Conservation (phyloP, 2,888 invertebrate species). For the Disparrhopalites patrizii region DNA sequence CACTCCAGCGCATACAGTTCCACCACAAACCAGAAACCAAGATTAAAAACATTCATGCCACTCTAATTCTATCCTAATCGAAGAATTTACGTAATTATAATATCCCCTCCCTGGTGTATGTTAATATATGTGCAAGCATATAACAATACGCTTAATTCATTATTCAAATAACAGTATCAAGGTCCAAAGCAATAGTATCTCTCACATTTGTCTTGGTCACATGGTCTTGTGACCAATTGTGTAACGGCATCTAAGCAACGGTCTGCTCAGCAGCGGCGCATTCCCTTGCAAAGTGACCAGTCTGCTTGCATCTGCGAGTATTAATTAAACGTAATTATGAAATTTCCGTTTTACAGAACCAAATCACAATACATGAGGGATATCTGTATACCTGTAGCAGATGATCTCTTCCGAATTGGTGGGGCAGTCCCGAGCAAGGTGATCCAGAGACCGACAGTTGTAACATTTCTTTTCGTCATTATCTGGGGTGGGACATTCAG, state of each 20-base stretch:
- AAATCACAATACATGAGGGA: no score
- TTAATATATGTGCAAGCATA: neutral
- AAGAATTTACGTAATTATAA: no score
- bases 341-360: neutral
- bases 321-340: neutral
- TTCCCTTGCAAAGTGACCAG: slow-evolving; percentile 44
- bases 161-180: no score
- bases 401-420: slow-evolving; percentile 10
- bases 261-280: slow-evolving; percentile 7
- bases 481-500: slow-evolving; percentile 74
- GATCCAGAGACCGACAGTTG: slow-evolving; percentile 89
- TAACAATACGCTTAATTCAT: no score
- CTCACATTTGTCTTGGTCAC: neutral
- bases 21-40: no score
- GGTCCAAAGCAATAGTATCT: neutral
- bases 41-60: no score
- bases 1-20: no score
- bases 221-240: no score
- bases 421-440: slow-evolving; percentile 69
- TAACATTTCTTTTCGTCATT: slow-evolving; percentile 63
- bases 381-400: slow-evolving; percentile 15
- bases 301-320: slow-evolving; percentile 48
- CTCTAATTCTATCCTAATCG: no score
- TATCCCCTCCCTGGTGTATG: neutral
- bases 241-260: slow-evolving; percentile 12